Evolutionary conservation across 2,113 vertebrate species (phyloP), one percentile per base, ranked within the genome.

Genomic region (Enhydra lutris): DNA sequence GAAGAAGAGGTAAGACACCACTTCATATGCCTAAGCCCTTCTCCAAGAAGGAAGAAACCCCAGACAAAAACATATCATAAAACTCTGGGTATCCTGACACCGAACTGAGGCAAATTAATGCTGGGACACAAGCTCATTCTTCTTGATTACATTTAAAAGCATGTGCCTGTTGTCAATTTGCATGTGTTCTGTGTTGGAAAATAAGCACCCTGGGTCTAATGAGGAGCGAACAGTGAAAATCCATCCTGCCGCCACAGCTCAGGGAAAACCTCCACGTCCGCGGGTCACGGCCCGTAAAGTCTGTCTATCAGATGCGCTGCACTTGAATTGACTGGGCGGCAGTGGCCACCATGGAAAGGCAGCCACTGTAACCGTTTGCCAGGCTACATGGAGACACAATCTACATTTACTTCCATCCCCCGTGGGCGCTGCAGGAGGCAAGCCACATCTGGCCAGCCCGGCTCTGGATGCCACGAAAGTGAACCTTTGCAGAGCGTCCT

Each of bases 351-450:
- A 5, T 89, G 94, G 80, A 97, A 96, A 93, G 0, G 45, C 94
- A 97, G 94, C 31, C 95, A 81, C 96, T 73, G 42, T 36, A 81
- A 92, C 91, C 71, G 34, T 91, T 69, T n/a, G 23, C 92, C 34
- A 15, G 65, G 87, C 80, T 61, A 21, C 15, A 4, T 2, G 34
- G 78, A 97, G 93, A 87, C 6, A 34, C 12, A 36, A 45, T 85
- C 80, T 78, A 65, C 57, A 92, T 82, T 42, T 85, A 47, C 76
- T 91, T 84, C 69, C 36, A 7, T 73, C 57, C 74, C 74, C 83
- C 82, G 36, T 34, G 1, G 57, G 82, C 42, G 79, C 55, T 86
- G 74, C 14, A n/a, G 2, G 13, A 0, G 5, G 57, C 80, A 71
- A 57, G 47, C 76, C 26, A 6, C 45, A 18, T 6, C 67, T 92